Evolutionary conservation across 1,140 invertebrate species (phyloP).

Genomic region (Magallana angulata): DNA sequence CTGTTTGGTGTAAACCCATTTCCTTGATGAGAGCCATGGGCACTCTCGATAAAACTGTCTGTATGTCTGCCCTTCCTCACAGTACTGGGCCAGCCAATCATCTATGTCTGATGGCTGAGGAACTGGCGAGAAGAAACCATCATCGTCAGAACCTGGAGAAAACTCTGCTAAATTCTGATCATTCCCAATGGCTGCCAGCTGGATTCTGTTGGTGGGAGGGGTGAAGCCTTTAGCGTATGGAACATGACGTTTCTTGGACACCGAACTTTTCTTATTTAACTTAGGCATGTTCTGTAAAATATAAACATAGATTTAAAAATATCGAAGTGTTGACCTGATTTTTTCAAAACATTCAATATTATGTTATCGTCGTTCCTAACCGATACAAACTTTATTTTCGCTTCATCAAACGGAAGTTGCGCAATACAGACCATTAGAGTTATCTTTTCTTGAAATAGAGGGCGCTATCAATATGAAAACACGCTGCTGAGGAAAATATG

Average conservation of each 20-base stretch:
- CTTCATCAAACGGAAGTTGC: not conserved
- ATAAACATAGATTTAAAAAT: too few species aligned
- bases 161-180: constrained; percentile 54
- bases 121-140: constrained; percentile 60
- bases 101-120: constrained; percentile 67
- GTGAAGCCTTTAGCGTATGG: constrained; percentile 66
- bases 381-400: not conserved
- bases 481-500: constrained; percentile 45
- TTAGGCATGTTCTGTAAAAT: not conserved
- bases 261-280: not conserved
- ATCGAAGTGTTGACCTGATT: too few species aligned
- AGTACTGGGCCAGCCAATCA: constrained; percentile 76
- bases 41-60: constrained; percentile 65
- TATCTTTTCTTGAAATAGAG: not conserved
- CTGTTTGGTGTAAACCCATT: constrained; percentile 66
- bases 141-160: constrained; percentile 27
- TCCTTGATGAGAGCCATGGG: constrained; percentile 69
- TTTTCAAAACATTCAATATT: too few species aligned
- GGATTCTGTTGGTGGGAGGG: constrained; percentile 48
- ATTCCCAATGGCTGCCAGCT: constrained; percentile 59
- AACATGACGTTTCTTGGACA: constrained; percentile 33
- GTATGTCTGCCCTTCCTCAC: constrained; percentile 73
- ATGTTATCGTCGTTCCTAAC: too few species aligned
- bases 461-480: not conserved
- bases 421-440: not conserved